Percentiles rank a stretch among this genome's conserved stretches.
Evolutionary conservation across 2,888 invertebrate genomes (phyloP).

Genomic region (Cetonia aurata): DNA sequence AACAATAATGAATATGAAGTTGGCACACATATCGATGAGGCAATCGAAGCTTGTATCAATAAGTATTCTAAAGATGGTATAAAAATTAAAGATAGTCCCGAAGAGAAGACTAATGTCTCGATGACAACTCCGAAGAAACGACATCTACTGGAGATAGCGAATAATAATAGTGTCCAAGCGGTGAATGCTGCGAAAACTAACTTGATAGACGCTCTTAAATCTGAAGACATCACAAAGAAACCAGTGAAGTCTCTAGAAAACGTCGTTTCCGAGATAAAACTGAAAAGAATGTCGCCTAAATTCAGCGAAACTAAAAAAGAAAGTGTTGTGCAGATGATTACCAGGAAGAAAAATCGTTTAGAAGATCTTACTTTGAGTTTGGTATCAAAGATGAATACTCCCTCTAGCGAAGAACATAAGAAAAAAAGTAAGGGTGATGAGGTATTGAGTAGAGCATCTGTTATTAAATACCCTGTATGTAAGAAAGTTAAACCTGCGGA

Average conservation of each 20-base stretch:
- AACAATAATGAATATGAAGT: conserved; percentile 61
- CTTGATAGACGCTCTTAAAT: conserved; percentile 36
- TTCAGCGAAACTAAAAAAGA: conserved; percentile 59
- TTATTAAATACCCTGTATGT: conserved; percentile 71
- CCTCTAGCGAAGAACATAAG: conserved; percentile 64
- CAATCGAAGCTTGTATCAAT: conserved; percentile 70
- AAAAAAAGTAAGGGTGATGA: conserved; percentile 66
- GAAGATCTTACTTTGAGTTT: conserved; percentile 73
- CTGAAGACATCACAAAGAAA: conserved; percentile 55
- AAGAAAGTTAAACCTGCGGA: conserved; percentile 68
- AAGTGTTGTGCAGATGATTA: conserved; percentile 67
- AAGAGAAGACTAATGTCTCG: conserved; percentile 52
- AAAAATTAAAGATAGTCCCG: conserved; percentile 42
- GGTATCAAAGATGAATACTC: conserved; percentile 72
- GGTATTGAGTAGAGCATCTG: conserved; percentile 70
- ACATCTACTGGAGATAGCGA: conserved; percentile 76
- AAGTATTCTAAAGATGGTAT: conserved; percentile 60
- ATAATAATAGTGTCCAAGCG: conserved; percentile 51
- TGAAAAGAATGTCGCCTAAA: conserved; percentile 58
- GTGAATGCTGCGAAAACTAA: conserved; percentile 26
- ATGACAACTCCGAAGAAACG: conserved; percentile 80
- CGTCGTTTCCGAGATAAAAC: conserved; percentile 63
- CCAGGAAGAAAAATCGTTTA: conserved; percentile 74
- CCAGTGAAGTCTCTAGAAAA: conserved; percentile 57
- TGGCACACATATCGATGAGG: conserved; percentile 68